These are phyloP conservation scores for Drosophila kepulauana DNA, from an alignment of 1,140 invertebrate genomes.

Conservation along the genomic window DNA sequence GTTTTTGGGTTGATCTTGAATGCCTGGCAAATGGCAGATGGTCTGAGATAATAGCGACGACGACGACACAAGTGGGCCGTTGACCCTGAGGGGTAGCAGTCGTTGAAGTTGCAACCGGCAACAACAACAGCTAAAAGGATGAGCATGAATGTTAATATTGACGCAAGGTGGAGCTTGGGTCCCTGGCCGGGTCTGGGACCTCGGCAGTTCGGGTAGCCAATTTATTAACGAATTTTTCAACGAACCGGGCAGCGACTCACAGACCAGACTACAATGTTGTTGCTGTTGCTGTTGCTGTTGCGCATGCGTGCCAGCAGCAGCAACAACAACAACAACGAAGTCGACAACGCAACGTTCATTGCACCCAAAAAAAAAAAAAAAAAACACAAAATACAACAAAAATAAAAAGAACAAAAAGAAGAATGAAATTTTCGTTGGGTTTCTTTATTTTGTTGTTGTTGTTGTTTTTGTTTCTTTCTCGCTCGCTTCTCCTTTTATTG, in stretches of 20 bases:
- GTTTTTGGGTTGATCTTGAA: slow-evolving; percentile 23
- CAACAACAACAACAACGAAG: not conserved
- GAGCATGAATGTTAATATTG: slow-evolving; percentile 78
- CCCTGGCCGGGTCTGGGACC: not conserved
- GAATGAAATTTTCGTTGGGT: slow-evolving; percentile 74
- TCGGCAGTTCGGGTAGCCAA: slow-evolving; percentile 60
- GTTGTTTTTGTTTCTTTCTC: not conserved
- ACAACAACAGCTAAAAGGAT: slow-evolving; percentile 52
- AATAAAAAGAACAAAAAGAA: slow-evolving; percentile 58
- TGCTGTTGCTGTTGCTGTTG: slow-evolving; percentile 30
- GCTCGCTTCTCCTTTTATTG: slow-evolving; percentile 25
- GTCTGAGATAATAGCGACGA: slow-evolving; percentile 64
- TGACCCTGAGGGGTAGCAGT: slow-evolving; percentile 58
- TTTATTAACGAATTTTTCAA: slow-evolving; percentile 72
- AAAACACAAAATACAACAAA: slow-evolving; percentile 21
- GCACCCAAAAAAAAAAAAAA: slow-evolving; percentile 71
- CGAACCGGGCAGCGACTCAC: slow-evolving; percentile 27
- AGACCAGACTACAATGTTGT: slow-evolving; percentile 53
- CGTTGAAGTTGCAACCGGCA: not conserved
- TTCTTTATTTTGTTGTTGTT: slow-evolving; percentile 23
- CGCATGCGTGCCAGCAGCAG: slow-evolving; percentile 63
- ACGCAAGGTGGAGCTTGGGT: slow-evolving; percentile 64
- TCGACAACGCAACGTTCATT: slow-evolving; percentile 73
- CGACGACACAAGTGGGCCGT: slow-evolving; percentile 60
- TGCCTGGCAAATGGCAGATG: slow-evolving; percentile 55